Evolutionary conservation across 2,113 vertebrate species (phyloP).

Genomic region (Solenodon paradoxus): DNA sequence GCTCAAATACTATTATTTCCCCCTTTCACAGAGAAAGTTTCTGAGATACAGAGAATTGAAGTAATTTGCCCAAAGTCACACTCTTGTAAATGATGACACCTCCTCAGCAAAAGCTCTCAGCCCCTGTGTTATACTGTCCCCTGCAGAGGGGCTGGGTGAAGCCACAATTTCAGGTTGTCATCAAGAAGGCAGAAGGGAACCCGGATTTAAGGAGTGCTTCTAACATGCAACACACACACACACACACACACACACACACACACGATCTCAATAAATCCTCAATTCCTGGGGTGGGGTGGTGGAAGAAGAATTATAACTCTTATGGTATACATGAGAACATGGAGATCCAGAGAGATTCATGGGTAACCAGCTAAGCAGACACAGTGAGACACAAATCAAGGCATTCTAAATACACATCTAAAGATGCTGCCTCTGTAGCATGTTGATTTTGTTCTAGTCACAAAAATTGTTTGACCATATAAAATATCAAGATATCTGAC

Average conservation of each 20-base stretch:
- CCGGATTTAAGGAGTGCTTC: neutral
- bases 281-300: neutral
- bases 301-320: neutral
- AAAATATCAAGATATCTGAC: neutral
- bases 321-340: neutral
- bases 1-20: constrained; percentile 53
- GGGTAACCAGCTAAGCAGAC: neutral
- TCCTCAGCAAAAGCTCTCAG: neutral
- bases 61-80: constrained; percentile 50
- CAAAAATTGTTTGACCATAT: neutral
- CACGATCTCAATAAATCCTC: neutral
- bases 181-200: neutral
- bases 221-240: neutral
- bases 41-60: constrained; percentile 45
- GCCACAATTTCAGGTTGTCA: neutral
- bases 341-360: neutral
- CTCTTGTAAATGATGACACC: neutral
- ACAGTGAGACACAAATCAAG: neutral
- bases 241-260: too few relatives aligned
- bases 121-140: constrained; percentile 28
- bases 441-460: neutral
- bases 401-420: neutral
- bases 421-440: neutral
- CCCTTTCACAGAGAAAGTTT: constrained; percentile 10
- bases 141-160: neutral